Percentiles rank a stretch among this genome's conserved stretches.
phyloP scores from a whole-genome alignment of 35 echinoderm and acorn worm species.

The Eucidaris tribuloides region DNA sequence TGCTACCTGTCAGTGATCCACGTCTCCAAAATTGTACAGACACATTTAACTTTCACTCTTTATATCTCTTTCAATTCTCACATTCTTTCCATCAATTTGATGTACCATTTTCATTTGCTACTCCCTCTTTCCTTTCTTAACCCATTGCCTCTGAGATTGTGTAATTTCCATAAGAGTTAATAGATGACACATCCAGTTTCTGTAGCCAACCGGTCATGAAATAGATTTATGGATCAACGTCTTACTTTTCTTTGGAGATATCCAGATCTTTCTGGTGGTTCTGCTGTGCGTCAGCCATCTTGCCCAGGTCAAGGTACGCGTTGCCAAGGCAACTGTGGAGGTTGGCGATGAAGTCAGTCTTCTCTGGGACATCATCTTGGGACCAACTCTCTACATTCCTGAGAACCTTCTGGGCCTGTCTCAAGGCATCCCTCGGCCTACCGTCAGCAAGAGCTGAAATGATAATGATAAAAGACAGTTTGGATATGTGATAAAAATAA shows the following conservation, averaged over 20 bases:
- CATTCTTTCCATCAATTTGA: too few relatives aligned
- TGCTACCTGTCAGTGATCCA: too few relatives aligned
- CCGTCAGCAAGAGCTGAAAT: conserved; percentile 84
- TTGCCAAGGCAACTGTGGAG: conserved; percentile 94
- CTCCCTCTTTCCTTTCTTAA: too few relatives aligned
- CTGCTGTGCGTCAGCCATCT: conserved; percentile 67
- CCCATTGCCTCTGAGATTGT: too few relatives aligned
- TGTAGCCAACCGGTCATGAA: too few relatives aligned
- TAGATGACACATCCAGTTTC: too few relatives aligned
- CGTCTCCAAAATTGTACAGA: too few relatives aligned
- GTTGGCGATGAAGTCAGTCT: conserved; percentile 79
- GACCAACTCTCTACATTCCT: conserved; percentile 88
- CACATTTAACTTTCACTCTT: too few relatives aligned
- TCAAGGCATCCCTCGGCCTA: conserved; percentile 80
- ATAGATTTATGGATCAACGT: too few relatives aligned
- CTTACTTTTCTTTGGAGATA: conserved; percentile 83
- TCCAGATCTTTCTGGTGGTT: conserved; percentile 86
- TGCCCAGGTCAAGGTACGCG: conserved; percentile 86
- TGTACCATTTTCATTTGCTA: too few relatives aligned
- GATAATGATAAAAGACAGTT: neutral
- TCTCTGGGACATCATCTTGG: conserved; percentile 84
- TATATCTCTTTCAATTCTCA: too few relatives aligned
- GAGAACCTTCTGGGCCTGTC: conserved; percentile 72
- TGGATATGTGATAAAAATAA: neutral
- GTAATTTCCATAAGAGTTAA: too few relatives aligned